These are phyloP conservation scores for Clarias macrocephalus DNA, from an alignment of 2,113 vertebrate genomes.

Conservation along the genomic window DNA sequence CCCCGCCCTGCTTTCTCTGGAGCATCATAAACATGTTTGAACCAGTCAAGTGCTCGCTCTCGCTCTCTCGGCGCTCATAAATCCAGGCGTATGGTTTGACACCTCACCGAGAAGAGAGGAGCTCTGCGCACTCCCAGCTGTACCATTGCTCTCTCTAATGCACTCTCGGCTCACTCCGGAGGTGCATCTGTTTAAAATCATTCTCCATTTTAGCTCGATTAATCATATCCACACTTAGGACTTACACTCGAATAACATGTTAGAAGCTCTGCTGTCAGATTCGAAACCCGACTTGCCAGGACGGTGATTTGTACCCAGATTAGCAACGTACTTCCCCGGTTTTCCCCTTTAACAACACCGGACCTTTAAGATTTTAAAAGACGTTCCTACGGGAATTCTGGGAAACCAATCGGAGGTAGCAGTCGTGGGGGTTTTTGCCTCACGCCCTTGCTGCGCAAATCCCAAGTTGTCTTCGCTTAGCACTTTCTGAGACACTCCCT, in stretches of 20 bases:
- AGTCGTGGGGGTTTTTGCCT: background rate
- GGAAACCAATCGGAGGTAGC: background rate
- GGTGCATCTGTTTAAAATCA: slow-evolving; percentile 46
- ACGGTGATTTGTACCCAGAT: slow-evolving; percentile 14
- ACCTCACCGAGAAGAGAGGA: slow-evolving; percentile 46
- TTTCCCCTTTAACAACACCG: slow-evolving; percentile 3
- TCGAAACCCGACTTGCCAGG: slow-evolving; percentile 19
- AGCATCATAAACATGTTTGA: slow-evolving; percentile 55
- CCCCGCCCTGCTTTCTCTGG: slow-evolving; percentile 33
- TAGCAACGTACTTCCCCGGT: background rate
- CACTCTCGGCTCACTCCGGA: slow-evolving; percentile 17
- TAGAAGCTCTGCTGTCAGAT: slow-evolving; percentile 9
- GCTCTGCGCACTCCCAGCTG: slow-evolving; percentile 43
- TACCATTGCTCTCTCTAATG: slow-evolving; percentile 43
- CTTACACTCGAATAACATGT: slow-evolving; percentile 30
- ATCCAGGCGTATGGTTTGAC: slow-evolving; percentile 55
- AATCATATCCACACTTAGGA: slow-evolving; percentile 38
- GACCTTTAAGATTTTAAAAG: background rate
- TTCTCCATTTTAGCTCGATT: slow-evolving; percentile 39
- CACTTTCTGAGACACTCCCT: slow-evolving; percentile 28
- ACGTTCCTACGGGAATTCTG: background rate
- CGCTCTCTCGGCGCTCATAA: slow-evolving; percentile 48
- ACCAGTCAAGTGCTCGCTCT: slow-evolving; percentile 32
- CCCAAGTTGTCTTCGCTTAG: slow-evolving; percentile 16
- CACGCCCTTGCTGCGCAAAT: background rate